A percentile compares a stretch with the other conserved stretches of the same genome.
Conservation (phyloP, 92 coral and sea anemone genomes). For the Zoanthus gigantus region DNA sequence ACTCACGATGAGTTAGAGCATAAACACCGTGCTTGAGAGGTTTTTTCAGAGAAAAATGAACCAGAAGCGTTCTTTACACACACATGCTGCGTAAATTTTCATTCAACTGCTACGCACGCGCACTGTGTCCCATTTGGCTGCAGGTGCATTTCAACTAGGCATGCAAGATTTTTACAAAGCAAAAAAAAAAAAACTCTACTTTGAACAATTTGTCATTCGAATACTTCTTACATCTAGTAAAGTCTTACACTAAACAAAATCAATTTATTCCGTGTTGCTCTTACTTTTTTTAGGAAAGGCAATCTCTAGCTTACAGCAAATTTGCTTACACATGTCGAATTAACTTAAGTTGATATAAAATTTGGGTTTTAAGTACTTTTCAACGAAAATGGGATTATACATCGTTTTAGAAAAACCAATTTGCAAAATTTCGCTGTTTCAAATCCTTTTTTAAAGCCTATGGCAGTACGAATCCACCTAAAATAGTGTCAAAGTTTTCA, state of each 20-base stretch:
- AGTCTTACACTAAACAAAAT: background rate
- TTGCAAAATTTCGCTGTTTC: background rate
- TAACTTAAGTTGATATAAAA: too few species aligned
- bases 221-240: background rate
- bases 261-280: background rate
- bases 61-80: too few species aligned
- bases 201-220: background rate
- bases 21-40: background rate
- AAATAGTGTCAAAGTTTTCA: background rate
- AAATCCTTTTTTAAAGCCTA: too few species aligned
- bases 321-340: too few species aligned
- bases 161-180: background rate
- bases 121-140: background rate
- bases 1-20: background rate
- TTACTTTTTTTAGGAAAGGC: too few species aligned
- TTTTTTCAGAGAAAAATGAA: background rate
- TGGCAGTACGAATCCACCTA: background rate
- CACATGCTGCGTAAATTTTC: conserved; percentile 7
- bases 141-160: conserved; percentile 28
- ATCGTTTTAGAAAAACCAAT: background rate
- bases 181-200: background rate
- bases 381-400: too few species aligned
- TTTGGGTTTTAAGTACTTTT: too few species aligned
- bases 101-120: conserved; percentile 18
- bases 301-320: background rate